Percentiles rank a stretch among this genome's conserved stretches.
Conservation (phyloP, 2,113 vertebrate genomes). For the Neolamprologus longior region DNA sequence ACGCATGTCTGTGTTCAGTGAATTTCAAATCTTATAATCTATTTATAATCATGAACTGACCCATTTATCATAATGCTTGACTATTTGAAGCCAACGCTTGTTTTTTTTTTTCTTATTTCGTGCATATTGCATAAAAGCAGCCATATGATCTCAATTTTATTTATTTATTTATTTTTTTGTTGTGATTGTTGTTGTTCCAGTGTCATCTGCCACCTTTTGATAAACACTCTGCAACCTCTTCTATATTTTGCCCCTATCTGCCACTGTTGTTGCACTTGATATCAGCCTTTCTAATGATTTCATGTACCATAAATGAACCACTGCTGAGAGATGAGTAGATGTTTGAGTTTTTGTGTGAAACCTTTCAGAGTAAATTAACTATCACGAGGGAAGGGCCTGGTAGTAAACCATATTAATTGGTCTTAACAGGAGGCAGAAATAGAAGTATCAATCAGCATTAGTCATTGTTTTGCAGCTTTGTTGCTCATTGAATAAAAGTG, state of each 20-base stretch:
- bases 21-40: neutral
- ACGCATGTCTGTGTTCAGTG: neutral
- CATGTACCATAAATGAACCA: neutral
- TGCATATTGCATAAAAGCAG: neutral
- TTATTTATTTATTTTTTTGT: neutral
- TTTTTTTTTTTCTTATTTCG: neutral
- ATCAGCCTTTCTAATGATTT: neutral
- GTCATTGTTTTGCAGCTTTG: neutral
- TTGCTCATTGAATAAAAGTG: neutral
- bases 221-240: neutral
- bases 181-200: neutral
- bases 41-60: neutral
- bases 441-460: neutral
- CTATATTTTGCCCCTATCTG: neutral
- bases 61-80: neutral
- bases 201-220: neutral
- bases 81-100: neutral
- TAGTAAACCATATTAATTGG: neutral
- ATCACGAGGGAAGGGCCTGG: neutral
- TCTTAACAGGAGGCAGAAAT: neutral
- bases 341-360: neutral
- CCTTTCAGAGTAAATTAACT: neutral
- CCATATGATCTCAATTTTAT: neutral
- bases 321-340: neutral
- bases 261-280: neutral